Evolutionary conservation across 2,888 invertebrate genomes (phyloP).

Genomic region (Apoda limacodes): DNA sequence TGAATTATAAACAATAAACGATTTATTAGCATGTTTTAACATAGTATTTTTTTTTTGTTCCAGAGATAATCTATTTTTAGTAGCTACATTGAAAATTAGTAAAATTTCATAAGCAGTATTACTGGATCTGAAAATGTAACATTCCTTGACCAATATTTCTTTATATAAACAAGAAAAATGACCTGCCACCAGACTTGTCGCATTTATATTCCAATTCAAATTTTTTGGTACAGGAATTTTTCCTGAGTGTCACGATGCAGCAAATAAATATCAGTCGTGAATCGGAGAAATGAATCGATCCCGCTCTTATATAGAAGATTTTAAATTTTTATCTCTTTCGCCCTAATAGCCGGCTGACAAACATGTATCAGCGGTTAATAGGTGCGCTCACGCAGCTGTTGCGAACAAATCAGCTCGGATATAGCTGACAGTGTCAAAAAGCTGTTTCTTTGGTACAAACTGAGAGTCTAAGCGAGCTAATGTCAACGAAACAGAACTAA

Average conservation of each 20-base stretch:
- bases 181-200: conserved; percentile 44
- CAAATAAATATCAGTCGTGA: conserved; percentile 61
- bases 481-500: no score
- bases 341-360: conserved; percentile 70
- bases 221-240: conserved; percentile 57
- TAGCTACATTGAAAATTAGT: no score
- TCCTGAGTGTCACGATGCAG: conserved; percentile 56
- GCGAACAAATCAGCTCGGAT: conserved; percentile 69
- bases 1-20: no score
- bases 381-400: conserved; percentile 67
- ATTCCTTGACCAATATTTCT: conserved; percentile 55
- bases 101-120: no score
- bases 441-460: conserved; percentile 40
- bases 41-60: no score
- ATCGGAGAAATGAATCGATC: conserved; percentile 62
- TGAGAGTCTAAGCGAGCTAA: no score
- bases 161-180: conserved; percentile 54
- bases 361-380: conserved; percentile 71
- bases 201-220: conserved; percentile 51
- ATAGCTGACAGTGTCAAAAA: conserved; percentile 69
- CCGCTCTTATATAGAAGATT: conserved; percentile 57
- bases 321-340: conserved; percentile 60
- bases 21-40: no score
- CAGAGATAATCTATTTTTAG: no score
- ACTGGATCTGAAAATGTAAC: conserved; percentile 21